These are phyloP conservation scores for Ecliptopera silaceata DNA, from an alignment of 2,888 invertebrate species.

Conservation along the genomic window DNA sequence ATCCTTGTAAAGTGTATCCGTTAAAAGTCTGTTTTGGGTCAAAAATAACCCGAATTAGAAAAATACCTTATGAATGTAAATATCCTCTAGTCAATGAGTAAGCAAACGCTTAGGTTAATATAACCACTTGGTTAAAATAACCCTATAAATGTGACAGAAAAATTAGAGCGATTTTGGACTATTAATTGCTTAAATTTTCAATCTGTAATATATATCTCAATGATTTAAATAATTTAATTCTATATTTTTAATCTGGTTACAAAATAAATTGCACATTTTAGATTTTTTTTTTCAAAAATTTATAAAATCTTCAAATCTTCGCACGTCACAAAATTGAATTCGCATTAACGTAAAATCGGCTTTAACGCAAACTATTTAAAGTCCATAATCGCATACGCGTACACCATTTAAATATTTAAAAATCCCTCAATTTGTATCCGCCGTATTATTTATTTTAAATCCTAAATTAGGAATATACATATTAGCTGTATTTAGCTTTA, in stretches of 20 bases:
- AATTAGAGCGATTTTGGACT: conserved; percentile 39
- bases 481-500: conserved; percentile 67
- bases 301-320: neutral
- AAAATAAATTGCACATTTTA: neutral
- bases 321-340: conserved; percentile 12
- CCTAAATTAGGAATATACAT: conserved; percentile 48
- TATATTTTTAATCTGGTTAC: neutral
- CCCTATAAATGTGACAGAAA: conserved; percentile 10
- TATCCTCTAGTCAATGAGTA: conserved; percentile 8
- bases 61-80: conserved; percentile 3
- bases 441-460: conserved; percentile 22
- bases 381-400: conserved; percentile 12
- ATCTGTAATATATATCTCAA: neutral
- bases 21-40: conserved; percentile 6
- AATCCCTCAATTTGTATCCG: conserved; percentile 12
- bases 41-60: conserved; percentile 1
- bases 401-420: conserved; percentile 9
- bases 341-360: conserved; percentile 14
- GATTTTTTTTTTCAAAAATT: neutral
- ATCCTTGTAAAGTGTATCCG: neutral
- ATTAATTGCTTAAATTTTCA: conserved; percentile 25
- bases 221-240: neutral
- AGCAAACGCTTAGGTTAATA: conserved; percentile 2
- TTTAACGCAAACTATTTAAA: conserved; percentile 11
- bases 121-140: neutral